phyloP scores from a whole-genome alignment of 2,888 invertebrate genomes.

The Xestobium rufovillosum region DNA sequence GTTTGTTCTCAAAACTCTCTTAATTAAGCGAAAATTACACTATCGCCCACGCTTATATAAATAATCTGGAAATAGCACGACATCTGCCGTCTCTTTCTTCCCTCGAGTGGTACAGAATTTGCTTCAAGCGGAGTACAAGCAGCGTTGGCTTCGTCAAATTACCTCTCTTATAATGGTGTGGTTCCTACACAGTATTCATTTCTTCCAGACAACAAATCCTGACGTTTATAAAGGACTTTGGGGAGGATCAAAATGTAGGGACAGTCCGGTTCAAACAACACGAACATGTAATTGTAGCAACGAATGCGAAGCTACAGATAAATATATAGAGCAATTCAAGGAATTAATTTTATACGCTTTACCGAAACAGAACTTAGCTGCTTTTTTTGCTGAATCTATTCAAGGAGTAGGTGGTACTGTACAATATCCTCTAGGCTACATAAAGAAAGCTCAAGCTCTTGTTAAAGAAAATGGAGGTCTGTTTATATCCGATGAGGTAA shows the following conservation, averaged over 20 bases:
- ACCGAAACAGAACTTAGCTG: constrained; percentile 74
- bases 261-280: constrained; percentile 71
- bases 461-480: constrained; percentile 79
- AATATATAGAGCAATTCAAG: constrained; percentile 76
- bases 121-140: no score
- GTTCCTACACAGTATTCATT: no score
- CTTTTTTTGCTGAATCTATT: constrained; percentile 90
- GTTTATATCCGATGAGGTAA: constrained; percentile 85
- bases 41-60: no score
- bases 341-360: constrained; percentile 72
- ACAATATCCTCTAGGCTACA: constrained; percentile 83
- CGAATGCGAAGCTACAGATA: constrained; percentile 64
- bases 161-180: no score
- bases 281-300: constrained; percentile 58
- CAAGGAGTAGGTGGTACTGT: constrained; percentile 94
- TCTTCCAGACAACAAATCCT: constrained; percentile 74
- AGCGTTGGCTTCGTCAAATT: no score
- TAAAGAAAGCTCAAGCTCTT: constrained; percentile 71
- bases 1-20: no score
- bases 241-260: constrained; percentile 83
- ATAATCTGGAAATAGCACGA: no score
- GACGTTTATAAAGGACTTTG: constrained; percentile 87
- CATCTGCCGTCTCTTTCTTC: no score
- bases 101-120: no score
- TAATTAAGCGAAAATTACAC: no score